These are phyloP conservation scores for Dasypus novemcinctus DNA, from an alignment of 2,113 vertebrate species.

Conservation along the genomic window DNA sequence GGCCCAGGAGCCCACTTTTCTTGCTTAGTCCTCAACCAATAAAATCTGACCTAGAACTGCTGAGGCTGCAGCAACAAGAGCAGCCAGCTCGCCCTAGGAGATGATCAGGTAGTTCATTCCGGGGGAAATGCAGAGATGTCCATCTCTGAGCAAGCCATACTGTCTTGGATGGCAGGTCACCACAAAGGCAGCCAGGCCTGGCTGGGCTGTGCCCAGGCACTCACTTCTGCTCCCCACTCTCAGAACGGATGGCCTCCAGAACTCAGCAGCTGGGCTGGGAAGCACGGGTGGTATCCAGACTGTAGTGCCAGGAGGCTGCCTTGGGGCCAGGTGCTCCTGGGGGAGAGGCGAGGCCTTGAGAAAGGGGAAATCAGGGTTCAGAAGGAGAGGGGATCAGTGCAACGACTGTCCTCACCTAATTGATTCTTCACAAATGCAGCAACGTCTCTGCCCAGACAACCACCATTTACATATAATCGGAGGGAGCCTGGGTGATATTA, in stretches of 20 bases:
- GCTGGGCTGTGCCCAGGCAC: neutral
- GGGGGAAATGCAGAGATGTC: neutral
- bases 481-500: neutral
- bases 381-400: neutral
- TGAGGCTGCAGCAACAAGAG: slow-evolving; percentile 35
- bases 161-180: neutral
- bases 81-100: neutral
- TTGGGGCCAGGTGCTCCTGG: neutral
- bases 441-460: neutral
- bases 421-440: neutral
- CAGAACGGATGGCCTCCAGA: neutral
- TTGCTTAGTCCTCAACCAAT: slow-evolving; percentile 50
- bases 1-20: slow-evolving; percentile 59
- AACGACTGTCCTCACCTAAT: neutral
- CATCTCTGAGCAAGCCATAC: neutral
- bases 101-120: neutral
- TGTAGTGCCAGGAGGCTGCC: neutral
- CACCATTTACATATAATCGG: neutral
- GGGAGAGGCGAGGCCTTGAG: neutral
- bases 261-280: neutral
- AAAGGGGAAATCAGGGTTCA: neutral
- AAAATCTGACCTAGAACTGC: slow-evolving; percentile 34
- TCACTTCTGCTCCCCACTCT: neutral
- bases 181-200: neutral
- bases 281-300: neutral